Evolutionary conservation across 2,888 invertebrate species (phyloP).

Genomic region (Dryobota labecula): DNA sequence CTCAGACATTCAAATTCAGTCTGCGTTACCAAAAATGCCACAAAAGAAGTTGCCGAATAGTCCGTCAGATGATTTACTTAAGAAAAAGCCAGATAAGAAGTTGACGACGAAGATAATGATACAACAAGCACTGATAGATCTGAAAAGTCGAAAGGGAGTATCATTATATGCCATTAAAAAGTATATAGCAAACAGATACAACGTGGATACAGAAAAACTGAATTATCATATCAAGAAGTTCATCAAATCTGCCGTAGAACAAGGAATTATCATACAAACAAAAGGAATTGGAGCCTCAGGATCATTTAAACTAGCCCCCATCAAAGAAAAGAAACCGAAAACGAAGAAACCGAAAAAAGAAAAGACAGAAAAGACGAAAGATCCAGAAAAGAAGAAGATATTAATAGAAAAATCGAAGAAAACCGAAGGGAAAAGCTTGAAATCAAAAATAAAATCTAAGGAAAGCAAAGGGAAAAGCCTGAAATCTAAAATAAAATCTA

Average conservation of each 20-base stretch:
- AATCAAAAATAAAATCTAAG: conserved; percentile 46
- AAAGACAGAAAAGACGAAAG: conserved; percentile 59
- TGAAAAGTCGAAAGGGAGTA: conserved; percentile 81
- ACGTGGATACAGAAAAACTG: conserved; percentile 76
- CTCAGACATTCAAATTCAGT: conserved; percentile 72
- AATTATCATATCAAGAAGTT: conserved; percentile 80
- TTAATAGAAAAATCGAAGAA: conserved; percentile 55
- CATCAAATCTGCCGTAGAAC: conserved; percentile 79
- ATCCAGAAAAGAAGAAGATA: conserved; percentile 52
- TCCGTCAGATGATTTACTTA: conserved; percentile 30
- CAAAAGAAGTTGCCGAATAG: conserved; percentile 61
- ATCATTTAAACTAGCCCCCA: conserved; percentile 79
- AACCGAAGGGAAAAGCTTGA: conserved; percentile 54
- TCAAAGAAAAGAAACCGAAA: conserved; percentile 71
- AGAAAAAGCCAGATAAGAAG: conserved; percentile 70
- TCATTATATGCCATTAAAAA: conserved; percentile 85
- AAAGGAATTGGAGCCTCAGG: conserved; percentile 84
- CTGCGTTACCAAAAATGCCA: conserved; percentile 62
- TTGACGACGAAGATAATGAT: conserved; percentile 81
- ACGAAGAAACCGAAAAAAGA: conserved; percentile 60
- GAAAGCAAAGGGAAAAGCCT: conserved; percentile 53
- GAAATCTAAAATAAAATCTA: conserved; percentile 48
- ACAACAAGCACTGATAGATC: conserved; percentile 74
- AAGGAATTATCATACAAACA: conserved; percentile 78
- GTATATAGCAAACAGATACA: conserved; percentile 76